Base-by-base conservation (phyloP, 2,797 vertebrate species). In the Delichon dasypus region DNA sequence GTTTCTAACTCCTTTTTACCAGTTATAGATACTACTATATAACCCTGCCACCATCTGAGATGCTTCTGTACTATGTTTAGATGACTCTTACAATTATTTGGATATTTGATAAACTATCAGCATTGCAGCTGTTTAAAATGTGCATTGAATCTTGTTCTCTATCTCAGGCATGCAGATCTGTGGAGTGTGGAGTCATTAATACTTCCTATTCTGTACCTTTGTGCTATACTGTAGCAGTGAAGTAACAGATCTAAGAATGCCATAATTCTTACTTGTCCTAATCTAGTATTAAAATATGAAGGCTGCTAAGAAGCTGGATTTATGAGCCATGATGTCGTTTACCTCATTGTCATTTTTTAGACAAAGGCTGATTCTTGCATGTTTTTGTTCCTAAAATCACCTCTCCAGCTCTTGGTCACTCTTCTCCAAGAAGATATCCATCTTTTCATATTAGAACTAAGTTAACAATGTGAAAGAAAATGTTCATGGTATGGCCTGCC, bases 281-380 rank as follows among this genome's bases (percentile, higher is more conserved):
- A 90, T 88, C 53, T 83, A 89, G 80, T 78, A 86, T 48, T 86
- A 81, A 91, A 78, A 58, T 34, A 47, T 78, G 44, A 88, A 55
- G 29, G 27, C 30, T 42, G 6, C 50, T 85, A 81, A 74, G 58
- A 78, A 80, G 32, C 30, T 84, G 50, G 50, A 77, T 66, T 92
- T 73, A 73, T 16, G 36, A 93, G 54, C 30, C 27, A 18, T 42
- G 13, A 17, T 74, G 26, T 55, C 66, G 16, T 80, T 94, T 77
- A 87, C n/a, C 30, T 92, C 42, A 3, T 6, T 64, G 61, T 40
- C 7, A 36, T 71, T 54, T 85, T 88, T 73, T 67, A 64, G 18
- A 10, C 53, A 27, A 27, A 57, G 34, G 20, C 50, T 42, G 64
- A n/a, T 86, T 62, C 47, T 80, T 57, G 20, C 6, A 19, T 8